A percentile compares a stretch with the other conserved stretches of the same genome.
These are phyloP conservation scores for Parnassius smintheus DNA, from an alignment of 2,888 invertebrate genomes.

Conservation along the genomic window DNA sequence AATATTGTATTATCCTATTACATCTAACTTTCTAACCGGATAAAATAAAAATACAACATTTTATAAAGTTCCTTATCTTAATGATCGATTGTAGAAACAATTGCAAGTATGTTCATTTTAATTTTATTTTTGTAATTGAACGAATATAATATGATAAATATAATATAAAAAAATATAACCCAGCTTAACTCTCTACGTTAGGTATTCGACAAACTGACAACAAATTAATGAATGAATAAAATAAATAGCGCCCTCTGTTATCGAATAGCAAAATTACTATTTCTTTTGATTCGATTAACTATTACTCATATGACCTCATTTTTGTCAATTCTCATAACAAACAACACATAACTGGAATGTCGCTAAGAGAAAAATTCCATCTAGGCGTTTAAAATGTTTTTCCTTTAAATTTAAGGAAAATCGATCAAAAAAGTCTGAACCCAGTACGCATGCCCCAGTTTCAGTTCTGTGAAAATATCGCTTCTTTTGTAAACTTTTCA, in stretches of 20 bases:
- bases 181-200: too few species aligned
- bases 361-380: constrained; percentile 34
- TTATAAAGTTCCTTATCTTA: too few species aligned
- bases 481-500: constrained; percentile 63
- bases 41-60: too few species aligned
- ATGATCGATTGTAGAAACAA: too few species aligned
- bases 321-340: constrained; percentile 53
- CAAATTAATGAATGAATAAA: not conserved
- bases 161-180: too few species aligned
- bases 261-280: constrained; percentile 55
- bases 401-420: constrained; percentile 57
- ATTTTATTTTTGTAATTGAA: too few species aligned
- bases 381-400: constrained; percentile 38
- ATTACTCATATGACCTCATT: constrained; percentile 58
- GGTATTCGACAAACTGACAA: too few species aligned
- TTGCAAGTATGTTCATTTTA: too few species aligned
- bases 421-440: constrained; percentile 48
- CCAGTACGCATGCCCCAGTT: constrained; percentile 66
- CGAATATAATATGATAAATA: too few species aligned
- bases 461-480: constrained; percentile 61
- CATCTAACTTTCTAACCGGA: too few species aligned
- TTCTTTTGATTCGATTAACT: constrained; percentile 45
- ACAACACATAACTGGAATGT: constrained; percentile 39
- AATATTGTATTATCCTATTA: too few species aligned
- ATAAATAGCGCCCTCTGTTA: constrained; percentile 61